Evolutionary conservation across 2,797 vertebrate genomes (phyloP).

Genomic region (Dipus sagitta): DNA sequence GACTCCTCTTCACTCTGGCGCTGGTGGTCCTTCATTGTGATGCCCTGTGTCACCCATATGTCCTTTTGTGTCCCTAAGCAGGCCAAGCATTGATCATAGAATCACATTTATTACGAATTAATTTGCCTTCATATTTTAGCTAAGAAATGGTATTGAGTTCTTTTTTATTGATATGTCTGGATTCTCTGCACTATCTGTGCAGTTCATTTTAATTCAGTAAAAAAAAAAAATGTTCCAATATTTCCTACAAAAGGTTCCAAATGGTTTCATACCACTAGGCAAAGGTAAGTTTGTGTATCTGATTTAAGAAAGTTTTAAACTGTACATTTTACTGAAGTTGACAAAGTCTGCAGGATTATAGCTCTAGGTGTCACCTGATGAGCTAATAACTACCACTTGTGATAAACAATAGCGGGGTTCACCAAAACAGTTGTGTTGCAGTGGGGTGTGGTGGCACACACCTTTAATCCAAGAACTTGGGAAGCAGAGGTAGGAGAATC

Average conservation of each 20-base stretch:
- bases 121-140: neutral
- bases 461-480: too few species aligned
- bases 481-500: too few species aligned
- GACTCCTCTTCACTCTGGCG: too few species aligned
- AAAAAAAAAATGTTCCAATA: neutral
- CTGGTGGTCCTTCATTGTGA: too few species aligned
- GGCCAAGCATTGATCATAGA: neutral
- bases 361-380: neutral
- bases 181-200: neutral
- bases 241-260: neutral
- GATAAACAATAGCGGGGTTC: neutral
- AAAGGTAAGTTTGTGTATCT: neutral
- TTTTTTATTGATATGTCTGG: neutral
- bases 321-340: neutral
- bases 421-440: neutral
- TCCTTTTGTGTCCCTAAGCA: too few species aligned
- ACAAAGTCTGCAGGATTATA: neutral
- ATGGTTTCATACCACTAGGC: neutral
- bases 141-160: neutral
- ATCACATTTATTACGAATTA: neutral
- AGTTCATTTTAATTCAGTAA: neutral
- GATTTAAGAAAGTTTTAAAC: neutral
- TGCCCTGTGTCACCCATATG: too few species aligned
- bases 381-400: neutral
- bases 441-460: too few species aligned